Base-by-base conservation (phyloP, 2,888 invertebrate species). In the Graphium colonna region DNA sequence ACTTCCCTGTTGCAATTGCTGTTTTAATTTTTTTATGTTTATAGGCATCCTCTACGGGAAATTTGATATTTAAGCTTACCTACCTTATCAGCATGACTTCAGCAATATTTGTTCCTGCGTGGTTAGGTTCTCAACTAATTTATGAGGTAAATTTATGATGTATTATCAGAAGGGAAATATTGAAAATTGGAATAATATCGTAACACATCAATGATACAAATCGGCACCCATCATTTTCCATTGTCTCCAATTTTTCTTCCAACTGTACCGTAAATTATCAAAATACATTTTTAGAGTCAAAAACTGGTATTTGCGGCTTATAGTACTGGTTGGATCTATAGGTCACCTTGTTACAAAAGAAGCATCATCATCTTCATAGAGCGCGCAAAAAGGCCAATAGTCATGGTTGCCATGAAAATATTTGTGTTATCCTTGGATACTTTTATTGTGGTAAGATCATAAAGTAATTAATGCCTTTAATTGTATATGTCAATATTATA, bases 401-500 rank as follows among this genome's bases (percentile, higher is more conserved):
- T 64, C 42, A 58, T 86, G 31, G 67, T 69, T 13, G 80, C 79
- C 1, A 63, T 76, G 1, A 73, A 78, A 51, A 70, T 82, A 64
- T 80, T 82, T 54, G 72, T 77, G 3, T 57, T 85, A 16, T 75
- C 80, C 3, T 68, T 84, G n/a, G 44, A 60, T 36, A 79, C 80
- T 12, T 83, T 82, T 60, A 71, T 66, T 59, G 72, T 77, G 57
- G 83, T 79, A 64, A 68, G 36, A 21, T 21, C 5, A 21, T 21
- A 21, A 21, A 21, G 3, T 21, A 39, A 17, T 43, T 26, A 28
- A 28, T 3, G 13, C 42, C 42, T 12, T 18, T 42, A 13, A n/a
- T n/a, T n/a, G n/a, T n/a, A n/a, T n/a, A n/a, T n/a, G n/a, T n/a
- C n/a, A n/a, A 21, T 21, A 21, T 3, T 21, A 21, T 33, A 39